Percentiles rank a stretch among this genome's conserved stretches.
These are phyloP conservation scores for Netelia melanura DNA, from an alignment of 2,888 invertebrate genomes.

Conservation along the genomic window DNA sequence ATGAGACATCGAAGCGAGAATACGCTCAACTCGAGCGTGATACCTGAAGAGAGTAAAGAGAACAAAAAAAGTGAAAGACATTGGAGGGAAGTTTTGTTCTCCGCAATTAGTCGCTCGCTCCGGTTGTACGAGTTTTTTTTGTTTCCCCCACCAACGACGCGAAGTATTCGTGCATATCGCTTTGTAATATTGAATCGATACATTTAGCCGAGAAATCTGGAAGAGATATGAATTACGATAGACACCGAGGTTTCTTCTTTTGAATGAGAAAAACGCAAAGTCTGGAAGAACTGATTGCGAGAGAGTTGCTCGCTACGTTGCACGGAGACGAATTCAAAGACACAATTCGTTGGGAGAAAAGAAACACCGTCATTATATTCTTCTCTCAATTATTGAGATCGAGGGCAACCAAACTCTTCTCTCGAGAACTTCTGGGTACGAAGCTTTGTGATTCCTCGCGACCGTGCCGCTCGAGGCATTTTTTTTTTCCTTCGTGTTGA, in stretches of 20 bases:
- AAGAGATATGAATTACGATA: not conserved
- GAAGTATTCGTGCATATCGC: not conserved
- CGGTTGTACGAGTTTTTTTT: not conserved
- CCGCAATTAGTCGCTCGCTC: not conserved
- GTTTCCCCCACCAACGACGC: not conserved
- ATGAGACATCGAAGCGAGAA: not conserved
- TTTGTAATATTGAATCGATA: not conserved
- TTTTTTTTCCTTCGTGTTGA: too few relatives aligned
- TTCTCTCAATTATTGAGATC: conserved; percentile 43
- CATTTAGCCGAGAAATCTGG: not conserved
- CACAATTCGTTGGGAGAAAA: not conserved
- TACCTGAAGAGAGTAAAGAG: not conserved
- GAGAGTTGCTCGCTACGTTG: too few relatives aligned
- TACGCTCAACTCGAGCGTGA: not conserved
- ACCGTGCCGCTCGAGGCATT: too few relatives aligned
- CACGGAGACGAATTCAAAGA: too few relatives aligned
- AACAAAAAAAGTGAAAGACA: not conserved
- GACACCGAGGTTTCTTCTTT: too few relatives aligned
- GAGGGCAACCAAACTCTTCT: not conserved
- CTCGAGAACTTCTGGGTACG: too few relatives aligned
- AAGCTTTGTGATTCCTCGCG: too few relatives aligned
- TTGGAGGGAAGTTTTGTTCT: not conserved
- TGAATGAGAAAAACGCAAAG: too few relatives aligned
- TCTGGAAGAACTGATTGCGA: too few relatives aligned
- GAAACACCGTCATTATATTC: conserved; percentile 8